Conservation (phyloP, 2,888 invertebrate genomes). For the Sesia bembeciformis region DNA sequence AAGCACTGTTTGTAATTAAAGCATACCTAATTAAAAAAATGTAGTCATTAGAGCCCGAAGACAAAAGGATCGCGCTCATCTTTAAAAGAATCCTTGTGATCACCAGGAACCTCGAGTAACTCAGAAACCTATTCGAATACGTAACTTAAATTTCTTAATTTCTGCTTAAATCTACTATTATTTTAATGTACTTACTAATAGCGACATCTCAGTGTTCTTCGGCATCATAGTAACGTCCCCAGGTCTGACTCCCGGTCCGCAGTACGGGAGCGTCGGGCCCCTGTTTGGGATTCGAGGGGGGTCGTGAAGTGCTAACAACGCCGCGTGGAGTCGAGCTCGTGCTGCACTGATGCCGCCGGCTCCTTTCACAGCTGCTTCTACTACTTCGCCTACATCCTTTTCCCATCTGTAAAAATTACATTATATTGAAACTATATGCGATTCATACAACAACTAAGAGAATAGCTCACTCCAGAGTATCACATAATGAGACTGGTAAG, state of each 20-base stretch:
- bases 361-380: slow-evolving; percentile 72
- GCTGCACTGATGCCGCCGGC: slow-evolving; percentile 58
- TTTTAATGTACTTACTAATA: slow-evolving; percentile 45
- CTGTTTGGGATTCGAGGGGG: slow-evolving; percentile 46
- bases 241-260: slow-evolving; percentile 70
- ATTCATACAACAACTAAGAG: no score
- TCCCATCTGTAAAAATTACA: slow-evolving; percentile 39
- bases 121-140: not conserved
- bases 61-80: no score
- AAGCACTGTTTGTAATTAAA: no score
- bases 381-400: slow-evolving; percentile 72
- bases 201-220: slow-evolving; percentile 65
- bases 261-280: slow-evolving; percentile 74
- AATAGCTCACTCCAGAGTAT: no score
- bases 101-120: not conserved
- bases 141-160: no score
- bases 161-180: not conserved
- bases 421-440: not conserved
- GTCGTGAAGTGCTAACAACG: slow-evolving; percentile 50
- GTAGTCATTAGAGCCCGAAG: no score
- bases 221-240: slow-evolving; percentile 71
- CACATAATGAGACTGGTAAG: no score
- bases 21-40: no score
- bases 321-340: slow-evolving; percentile 56
- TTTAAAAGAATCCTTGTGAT: not conserved